Percentiles rank a stretch among this genome's conserved stretches.
phyloP scores from a whole-genome alignment of 2,797 vertebrate species.

The Eospalax fontanierii region DNA sequence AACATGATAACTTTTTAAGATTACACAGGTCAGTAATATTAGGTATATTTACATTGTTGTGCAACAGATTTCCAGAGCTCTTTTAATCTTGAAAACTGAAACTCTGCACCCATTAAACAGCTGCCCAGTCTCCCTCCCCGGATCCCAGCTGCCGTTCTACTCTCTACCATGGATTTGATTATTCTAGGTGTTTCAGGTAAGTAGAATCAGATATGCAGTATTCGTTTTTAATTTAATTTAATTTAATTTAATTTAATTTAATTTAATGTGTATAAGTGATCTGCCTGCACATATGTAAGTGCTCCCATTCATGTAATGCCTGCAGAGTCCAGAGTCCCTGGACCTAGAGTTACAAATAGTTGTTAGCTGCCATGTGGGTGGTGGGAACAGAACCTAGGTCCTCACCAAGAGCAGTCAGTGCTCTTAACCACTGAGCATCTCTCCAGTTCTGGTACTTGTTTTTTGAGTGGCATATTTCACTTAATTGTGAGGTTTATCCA shows the following conservation, averaged over 20 bases:
- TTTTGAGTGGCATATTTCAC: neutral
- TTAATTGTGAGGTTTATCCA: neutral
- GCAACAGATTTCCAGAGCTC: neutral
- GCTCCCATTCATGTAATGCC: too few relatives aligned
- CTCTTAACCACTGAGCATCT: too few relatives aligned
- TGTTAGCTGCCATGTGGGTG: too few relatives aligned
- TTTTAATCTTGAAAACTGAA: constrained; percentile 25
- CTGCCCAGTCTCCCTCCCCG: neutral
- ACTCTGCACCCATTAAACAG: neutral
- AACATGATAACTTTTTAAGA: neutral
- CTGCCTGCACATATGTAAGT: too few relatives aligned
- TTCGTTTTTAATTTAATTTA: neutral
- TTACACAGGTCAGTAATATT: neutral
- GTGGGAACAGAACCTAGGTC: too few relatives aligned
- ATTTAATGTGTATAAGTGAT: too few relatives aligned
- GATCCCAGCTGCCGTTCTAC: too few relatives aligned
- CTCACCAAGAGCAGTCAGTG: too few relatives aligned
- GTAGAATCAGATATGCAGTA: neutral
- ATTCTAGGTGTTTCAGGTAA: neutral
- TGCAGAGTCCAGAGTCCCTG: too few relatives aligned
- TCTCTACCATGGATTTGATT: neutral
- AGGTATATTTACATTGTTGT: neutral
- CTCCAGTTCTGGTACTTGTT: neutral
- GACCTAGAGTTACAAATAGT: too few relatives aligned
- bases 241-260: too few relatives aligned